These are phyloP conservation scores for Cryptophagus acutangulus DNA, from an alignment of 2,888 invertebrate genomes.

Conservation along the genomic window DNA sequence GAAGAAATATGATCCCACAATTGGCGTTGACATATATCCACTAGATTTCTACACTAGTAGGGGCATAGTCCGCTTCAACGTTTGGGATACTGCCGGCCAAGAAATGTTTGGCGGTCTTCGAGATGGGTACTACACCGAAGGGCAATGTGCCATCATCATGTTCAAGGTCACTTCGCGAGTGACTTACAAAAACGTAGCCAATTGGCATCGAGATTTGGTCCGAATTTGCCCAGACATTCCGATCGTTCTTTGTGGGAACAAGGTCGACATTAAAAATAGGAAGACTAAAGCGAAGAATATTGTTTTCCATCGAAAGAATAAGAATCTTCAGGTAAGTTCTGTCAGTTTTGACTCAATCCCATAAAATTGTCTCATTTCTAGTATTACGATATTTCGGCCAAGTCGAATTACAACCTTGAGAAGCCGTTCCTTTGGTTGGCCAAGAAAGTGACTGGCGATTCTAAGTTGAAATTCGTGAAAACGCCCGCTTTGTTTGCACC, in stretches of 20 bases:
- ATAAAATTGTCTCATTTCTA: constrained; percentile 54
- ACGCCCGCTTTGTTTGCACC: constrained; percentile 98
- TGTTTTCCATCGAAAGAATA: constrained; percentile 99
- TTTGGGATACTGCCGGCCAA: constrained; percentile 99
- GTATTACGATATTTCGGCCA: constrained; percentile 99
- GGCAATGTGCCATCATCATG: constrained; percentile 96
- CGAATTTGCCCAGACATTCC: constrained; percentile 99
- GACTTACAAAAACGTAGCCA: constrained; percentile 99
- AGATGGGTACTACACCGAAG: constrained; percentile 99
- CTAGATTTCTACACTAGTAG: constrained; percentile 96
- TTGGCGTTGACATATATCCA: constrained; percentile 99
- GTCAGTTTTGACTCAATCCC: not conserved
- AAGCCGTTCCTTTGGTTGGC: constrained; percentile 99
- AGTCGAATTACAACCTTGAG: constrained; percentile 99
- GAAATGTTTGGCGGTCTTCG: constrained; percentile 99
- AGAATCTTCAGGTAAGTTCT: constrained; percentile 86
- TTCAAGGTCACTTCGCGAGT: constrained; percentile 99
- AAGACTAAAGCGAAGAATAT: constrained; percentile 99
- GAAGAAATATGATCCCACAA: constrained; percentile 98
- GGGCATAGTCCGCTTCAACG: constrained; percentile 96
- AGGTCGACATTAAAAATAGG: constrained; percentile 99
- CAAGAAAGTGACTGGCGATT: constrained; percentile 96
- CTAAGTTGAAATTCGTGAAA: constrained; percentile 97
- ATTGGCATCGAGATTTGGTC: constrained; percentile 99
- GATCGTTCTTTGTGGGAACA: constrained; percentile 99